These are phyloP conservation scores for Ectropis crepuscularia DNA, from an alignment of 2,888 invertebrate species.

Conservation along the genomic window DNA sequence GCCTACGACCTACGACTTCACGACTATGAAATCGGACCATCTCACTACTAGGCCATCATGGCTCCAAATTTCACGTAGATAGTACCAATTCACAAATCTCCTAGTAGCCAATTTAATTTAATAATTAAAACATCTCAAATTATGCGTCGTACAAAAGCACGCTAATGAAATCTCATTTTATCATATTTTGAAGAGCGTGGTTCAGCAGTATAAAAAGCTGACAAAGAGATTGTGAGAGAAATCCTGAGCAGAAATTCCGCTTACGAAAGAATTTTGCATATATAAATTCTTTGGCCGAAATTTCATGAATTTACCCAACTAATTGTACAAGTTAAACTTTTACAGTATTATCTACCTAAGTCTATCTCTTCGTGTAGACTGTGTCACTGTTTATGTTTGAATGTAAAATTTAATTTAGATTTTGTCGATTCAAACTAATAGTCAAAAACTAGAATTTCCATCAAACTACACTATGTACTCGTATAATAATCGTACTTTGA, in stretches of 20 bases:
- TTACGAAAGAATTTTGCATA: conserved; percentile 35
- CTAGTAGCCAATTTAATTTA: not conserved
- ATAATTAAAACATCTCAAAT: conserved; percentile 8
- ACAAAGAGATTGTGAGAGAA: conserved; percentile 32
- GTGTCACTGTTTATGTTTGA: too few species aligned
- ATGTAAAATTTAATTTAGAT: too few species aligned
- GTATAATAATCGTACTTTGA: not conserved
- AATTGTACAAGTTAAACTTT: not conserved
- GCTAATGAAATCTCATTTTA: conserved; percentile 16
- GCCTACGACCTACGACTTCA: too few species aligned
- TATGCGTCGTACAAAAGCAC: not conserved
- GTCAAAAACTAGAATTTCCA: too few species aligned
- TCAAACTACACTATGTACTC: not conserved
- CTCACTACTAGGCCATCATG: too few species aligned
- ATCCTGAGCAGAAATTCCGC: conserved; percentile 28
- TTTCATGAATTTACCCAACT: conserved; percentile 20
- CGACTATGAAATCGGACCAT: too few species aligned
- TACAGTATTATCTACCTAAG: too few species aligned
- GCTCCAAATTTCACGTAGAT: too few species aligned
- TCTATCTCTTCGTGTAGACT: too few species aligned
- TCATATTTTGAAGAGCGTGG: conserved; percentile 24
- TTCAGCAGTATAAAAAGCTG: conserved; percentile 3
- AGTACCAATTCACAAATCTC: too few species aligned
- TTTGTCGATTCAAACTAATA: too few species aligned
- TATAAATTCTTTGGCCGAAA: conserved; percentile 34